phyloP scores from a whole-genome alignment of 2,797 vertebrate species.

The Bryconaethiops microstoma region DNA sequence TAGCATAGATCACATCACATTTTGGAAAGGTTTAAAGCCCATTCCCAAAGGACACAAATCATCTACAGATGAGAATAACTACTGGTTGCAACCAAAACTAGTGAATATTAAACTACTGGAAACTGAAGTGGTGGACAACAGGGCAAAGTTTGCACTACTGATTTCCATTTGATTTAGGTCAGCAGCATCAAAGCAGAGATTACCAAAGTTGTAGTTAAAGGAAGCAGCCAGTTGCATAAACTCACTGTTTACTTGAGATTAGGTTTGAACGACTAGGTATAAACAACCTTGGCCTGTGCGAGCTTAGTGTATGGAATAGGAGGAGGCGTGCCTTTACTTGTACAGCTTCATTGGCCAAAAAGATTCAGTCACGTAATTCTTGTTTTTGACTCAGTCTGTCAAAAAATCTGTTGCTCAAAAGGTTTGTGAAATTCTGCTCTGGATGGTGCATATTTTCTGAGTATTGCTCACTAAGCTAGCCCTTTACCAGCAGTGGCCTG shows the following conservation, averaged over 20 bases:
- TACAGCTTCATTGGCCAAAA: background rate
- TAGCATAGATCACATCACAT: too few species aligned
- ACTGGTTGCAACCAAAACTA: background rate
- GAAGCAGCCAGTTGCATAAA: conserved; percentile 5
- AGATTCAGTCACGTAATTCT: background rate
- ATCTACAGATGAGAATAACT: background rate
- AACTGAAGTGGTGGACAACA: conserved; percentile 8
- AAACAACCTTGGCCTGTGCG: background rate
- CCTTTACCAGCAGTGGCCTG: conserved; percentile 4
- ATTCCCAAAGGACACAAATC: background rate
- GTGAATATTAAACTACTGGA: conserved; percentile 24
- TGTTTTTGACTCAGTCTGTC: background rate
- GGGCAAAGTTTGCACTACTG: conserved; percentile 41
- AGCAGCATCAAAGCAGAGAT: conserved; percentile 32
- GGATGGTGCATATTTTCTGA: background rate
- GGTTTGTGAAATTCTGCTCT: background rate
- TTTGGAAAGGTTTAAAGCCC: background rate
- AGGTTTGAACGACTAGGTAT: conserved; percentile 3
- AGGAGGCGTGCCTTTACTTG: background rate
- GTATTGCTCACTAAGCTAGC: background rate
- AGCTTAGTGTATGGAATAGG: background rate
- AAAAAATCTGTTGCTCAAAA: background rate
- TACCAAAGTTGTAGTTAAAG: background rate
- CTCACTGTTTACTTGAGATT: background rate
- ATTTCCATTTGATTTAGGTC: conserved; percentile 44